Percentiles rank a stretch among this genome's conserved stretches.
Conservation (phyloP, 2,113 vertebrate species). For the Chloropsis cyanopogon region DNA sequence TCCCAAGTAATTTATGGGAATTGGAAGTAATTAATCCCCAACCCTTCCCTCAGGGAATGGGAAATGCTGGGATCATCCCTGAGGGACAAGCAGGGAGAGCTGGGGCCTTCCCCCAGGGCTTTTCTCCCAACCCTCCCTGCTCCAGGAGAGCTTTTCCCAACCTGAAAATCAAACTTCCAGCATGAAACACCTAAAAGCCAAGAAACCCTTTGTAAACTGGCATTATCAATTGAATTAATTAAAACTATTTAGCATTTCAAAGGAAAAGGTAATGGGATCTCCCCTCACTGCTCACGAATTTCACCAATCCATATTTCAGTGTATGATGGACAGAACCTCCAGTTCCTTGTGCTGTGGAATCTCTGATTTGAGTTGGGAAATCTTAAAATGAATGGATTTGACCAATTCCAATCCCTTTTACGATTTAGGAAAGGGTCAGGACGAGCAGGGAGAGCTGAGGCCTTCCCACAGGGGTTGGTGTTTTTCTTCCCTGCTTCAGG, state of each 20-base stretch:
- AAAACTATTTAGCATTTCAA: not conserved
- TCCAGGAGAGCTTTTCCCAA: not conserved
- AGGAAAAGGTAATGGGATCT: not conserved
- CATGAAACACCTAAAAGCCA: not conserved
- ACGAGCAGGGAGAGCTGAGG: not conserved
- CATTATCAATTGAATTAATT: not conserved
- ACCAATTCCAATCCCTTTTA: not conserved
- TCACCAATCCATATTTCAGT: not conserved
- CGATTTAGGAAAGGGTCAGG: not conserved
- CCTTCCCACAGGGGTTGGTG: not conserved
- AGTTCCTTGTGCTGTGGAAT: not conserved
- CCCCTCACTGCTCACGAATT: not conserved
- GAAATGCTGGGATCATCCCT: not conserved
- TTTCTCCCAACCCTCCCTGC: not conserved
- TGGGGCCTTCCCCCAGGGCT: not conserved
- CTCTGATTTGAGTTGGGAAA: not conserved
- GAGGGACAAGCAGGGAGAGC: not conserved
- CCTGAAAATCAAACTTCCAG: not conserved
- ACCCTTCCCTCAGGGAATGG: not conserved
- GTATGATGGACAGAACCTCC: fast-evolving
- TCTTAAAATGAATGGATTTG: not conserved
- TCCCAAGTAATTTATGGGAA: not conserved
- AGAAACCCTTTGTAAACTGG: not conserved
- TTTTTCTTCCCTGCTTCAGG: not conserved
- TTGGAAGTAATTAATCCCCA: not conserved